Conservation (phyloP, 2,113 vertebrate genomes). For the Pterocles burchelli region DNA sequence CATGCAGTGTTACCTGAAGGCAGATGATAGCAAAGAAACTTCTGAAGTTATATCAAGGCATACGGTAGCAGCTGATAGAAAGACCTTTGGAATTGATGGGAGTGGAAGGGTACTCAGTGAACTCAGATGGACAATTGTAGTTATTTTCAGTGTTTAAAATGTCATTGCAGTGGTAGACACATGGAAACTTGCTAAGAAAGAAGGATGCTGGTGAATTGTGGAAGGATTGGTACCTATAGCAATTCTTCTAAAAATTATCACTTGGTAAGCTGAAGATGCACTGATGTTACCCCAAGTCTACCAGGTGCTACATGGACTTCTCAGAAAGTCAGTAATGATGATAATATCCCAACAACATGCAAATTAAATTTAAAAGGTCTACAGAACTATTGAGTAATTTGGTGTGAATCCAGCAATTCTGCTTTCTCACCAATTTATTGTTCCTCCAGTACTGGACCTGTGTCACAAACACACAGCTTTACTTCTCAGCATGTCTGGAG, state of each 20-base stretch:
- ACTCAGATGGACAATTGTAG: background rate
- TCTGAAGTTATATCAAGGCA: conserved; percentile 26
- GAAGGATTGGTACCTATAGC: background rate
- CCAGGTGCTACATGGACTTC: background rate
- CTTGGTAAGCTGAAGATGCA: background rate
- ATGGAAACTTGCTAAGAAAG: background rate
- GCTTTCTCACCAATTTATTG: conserved; percentile 19
- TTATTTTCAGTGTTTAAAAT: background rate
- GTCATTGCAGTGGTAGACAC: background rate
- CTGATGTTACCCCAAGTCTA: background rate
- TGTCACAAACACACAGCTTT: conserved; percentile 22
- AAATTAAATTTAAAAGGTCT: background rate
- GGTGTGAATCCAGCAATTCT: conserved; percentile 5
- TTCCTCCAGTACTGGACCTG: background rate
- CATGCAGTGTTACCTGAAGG: background rate
- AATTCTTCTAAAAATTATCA: background rate
- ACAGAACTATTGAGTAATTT: background rate
- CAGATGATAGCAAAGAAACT: conserved; percentile 9
- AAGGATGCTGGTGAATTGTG: background rate
- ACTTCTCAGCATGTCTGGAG: background rate
- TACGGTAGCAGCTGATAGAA: background rate
- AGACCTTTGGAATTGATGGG: background rate
- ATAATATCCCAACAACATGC: background rate
- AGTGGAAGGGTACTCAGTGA: background rate
- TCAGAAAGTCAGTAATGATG: background rate